A percentile compares a stretch with the other conserved stretches of the same genome.
phyloP scores from a whole-genome alignment of 1,140 invertebrate species.

The Anastatus disparis region DNA sequence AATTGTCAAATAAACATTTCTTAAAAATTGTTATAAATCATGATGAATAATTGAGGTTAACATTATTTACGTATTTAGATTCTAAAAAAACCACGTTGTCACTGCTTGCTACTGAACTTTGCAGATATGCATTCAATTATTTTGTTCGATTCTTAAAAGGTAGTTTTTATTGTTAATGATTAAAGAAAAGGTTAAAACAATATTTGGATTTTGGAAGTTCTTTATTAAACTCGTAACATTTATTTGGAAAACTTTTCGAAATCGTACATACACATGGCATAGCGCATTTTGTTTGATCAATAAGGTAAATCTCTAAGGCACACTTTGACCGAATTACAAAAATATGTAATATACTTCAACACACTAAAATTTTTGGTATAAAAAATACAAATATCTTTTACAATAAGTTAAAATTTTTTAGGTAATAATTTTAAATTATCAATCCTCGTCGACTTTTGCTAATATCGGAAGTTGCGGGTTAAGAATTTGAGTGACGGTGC shows the following conservation, averaged over 20 bases:
- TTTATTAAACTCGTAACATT: slow-evolving; percentile 2
- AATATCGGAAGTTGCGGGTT: slow-evolving; percentile 51
- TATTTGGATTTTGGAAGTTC: neutral
- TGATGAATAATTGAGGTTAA: slow-evolving; percentile 26
- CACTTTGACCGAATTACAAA: neutral
- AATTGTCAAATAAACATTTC: no score
- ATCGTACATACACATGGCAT: neutral
- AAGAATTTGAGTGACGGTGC: slow-evolving; percentile 50
- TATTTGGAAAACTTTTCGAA: neutral
- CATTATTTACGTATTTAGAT: neutral
- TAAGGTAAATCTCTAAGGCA: slow-evolving; percentile 6
- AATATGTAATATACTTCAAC: neutral
- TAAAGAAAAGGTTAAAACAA: neutral
- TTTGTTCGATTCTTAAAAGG: neutral
- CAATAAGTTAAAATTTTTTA: neutral
- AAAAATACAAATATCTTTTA: no score
- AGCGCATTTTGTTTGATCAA: slow-evolving; percentile 22
- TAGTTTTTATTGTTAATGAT: neutral
- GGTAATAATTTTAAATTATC: neutral
- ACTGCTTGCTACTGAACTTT: slow-evolving; percentile 11
- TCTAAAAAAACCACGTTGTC: slow-evolving; percentile 22
- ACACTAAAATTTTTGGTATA: no score
- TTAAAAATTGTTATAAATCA: no score
- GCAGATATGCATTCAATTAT: neutral
- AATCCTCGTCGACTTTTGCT: slow-evolving; percentile 8